Evolutionary conservation across 2,888 invertebrate species (phyloP).

Genomic region (Tethea ocularis): DNA sequence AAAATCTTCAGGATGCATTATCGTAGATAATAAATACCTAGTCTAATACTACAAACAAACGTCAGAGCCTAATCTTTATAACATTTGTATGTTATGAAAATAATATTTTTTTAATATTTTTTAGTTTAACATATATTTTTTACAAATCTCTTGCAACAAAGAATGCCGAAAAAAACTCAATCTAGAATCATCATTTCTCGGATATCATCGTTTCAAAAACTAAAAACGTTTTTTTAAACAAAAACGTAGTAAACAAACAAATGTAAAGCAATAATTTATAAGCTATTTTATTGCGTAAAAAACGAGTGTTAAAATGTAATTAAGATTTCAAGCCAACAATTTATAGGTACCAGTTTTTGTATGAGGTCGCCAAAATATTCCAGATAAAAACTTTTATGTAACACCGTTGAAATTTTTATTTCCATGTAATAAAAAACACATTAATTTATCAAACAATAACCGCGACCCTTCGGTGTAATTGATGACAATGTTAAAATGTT

Average conservation of each 20-base stretch:
- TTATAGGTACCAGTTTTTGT: not conserved
- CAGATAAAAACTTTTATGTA: not conserved
- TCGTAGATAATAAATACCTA: no score
- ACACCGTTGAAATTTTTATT: not conserved
- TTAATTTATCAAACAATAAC: not conserved
- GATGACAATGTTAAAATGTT: not conserved
- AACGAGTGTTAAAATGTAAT: not conserved
- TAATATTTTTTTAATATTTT: no score
- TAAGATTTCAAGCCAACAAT: not conserved
- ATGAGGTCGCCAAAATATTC: not conserved
- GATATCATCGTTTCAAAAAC: no score
- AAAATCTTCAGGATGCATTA: no score
- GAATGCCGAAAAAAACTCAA: no score
- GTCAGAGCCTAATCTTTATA: no score
- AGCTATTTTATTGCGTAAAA: not conserved
- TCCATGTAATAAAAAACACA: not conserved
- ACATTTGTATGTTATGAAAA: no score
- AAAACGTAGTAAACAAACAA: not conserved
- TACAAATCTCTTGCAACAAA: no score
- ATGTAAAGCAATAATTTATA: not conserved
- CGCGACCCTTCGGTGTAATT: constrained; percentile 4
- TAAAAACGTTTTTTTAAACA: not conserved
- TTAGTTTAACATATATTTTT: no score
- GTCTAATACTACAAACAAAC: no score
- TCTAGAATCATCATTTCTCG: no score